These are phyloP conservation scores for Strix uralensis DNA, from an alignment of 2,113 vertebrate species.

Conservation along the genomic window DNA sequence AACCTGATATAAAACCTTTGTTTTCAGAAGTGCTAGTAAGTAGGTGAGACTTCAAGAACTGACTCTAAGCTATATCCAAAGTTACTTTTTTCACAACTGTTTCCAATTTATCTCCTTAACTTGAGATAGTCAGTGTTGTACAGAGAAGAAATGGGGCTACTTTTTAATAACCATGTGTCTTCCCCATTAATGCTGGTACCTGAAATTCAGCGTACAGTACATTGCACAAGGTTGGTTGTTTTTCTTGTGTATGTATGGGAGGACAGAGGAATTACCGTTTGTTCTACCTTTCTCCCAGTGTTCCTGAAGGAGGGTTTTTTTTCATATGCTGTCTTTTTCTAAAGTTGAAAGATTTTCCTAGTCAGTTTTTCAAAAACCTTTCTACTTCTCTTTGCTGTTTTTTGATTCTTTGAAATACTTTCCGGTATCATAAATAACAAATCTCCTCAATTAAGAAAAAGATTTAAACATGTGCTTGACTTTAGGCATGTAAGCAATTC, in stretches of 20 bases:
- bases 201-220: neutral
- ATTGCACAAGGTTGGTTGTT: neutral
- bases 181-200: neutral
- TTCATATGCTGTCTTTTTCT: neutral
- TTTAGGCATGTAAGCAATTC: neutral
- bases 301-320: neutral
- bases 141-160: neutral
- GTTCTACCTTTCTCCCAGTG: neutral
- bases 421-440: constrained; percentile 47
- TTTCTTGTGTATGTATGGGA: neutral
- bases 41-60: neutral
- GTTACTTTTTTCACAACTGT: neutral
- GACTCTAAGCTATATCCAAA: neutral
- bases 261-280: neutral
- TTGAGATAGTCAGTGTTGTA: neutral
- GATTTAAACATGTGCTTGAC: neutral
- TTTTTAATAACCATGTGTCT: neutral
- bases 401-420: constrained; percentile 56
- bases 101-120: neutral
- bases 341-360: neutral
- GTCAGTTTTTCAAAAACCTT: neutral
- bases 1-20: neutral
- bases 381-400: neutral
- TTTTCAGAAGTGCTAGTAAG: neutral
- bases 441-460: neutral